Evolutionary conservation across 2,888 invertebrate species (phyloP), one percentile per base, ranked within the genome.

Genomic region (Leucozona laternaria): DNA sequence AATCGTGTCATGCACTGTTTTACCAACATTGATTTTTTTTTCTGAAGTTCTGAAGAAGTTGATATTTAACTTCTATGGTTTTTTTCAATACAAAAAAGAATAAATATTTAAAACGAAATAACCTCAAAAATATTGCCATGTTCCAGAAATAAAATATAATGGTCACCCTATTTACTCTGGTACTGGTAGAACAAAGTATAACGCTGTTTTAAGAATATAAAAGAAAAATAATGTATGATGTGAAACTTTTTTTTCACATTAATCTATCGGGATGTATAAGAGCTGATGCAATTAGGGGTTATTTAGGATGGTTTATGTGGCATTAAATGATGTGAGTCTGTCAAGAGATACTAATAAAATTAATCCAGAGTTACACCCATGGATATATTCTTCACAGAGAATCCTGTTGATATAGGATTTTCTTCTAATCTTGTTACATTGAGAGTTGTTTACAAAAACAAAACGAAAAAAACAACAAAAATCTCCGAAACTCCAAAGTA

Each of bases 271-370:
- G 37, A 28, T 68, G 68, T 25, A 15, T 22, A 22, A 17, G 68
- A 68, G 17, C 53, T 68, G 50, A 68, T 53, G 25, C 34, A 68
- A 53, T 68, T 53, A 68, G 66, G 66, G 66, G 66, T 68, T 50
- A 50, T 68, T 68, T 68, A 68, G 68, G 37, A 53, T 53, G 37
- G 50, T 68, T 68, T 53, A 68, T 68, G 53, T 53, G 37, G 68
- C 68, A 68, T 68, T 68, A 53, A 68, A 34, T 68, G 68, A 53
- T 68, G 53, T 68, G 68, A 53, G 68, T 68, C 37, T 37, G 50
- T 53, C 68, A 68, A 68, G 53, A 53, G 53, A 25, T 53, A 53
- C 37, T 68, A 31, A 68, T 68, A 68, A 50, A 68, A 68, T 50
- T 68, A 50, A 50, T 34, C 50, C 22, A 68, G 20, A 68, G 40